phyloP scores from a whole-genome alignment of 2,797 vertebrate species.

The Sebastes itinus region DNA sequence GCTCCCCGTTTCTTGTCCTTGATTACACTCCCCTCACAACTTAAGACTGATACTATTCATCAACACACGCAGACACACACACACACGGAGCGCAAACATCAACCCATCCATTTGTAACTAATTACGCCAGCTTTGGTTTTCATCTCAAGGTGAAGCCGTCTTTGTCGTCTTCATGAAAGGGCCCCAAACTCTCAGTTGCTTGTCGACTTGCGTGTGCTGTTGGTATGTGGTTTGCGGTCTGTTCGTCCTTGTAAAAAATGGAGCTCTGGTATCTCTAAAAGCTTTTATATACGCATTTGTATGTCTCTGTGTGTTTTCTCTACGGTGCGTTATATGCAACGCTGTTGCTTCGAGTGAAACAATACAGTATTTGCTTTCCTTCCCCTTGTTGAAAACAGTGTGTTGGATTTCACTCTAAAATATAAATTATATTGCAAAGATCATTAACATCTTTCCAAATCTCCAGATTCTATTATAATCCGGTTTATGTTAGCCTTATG shows the following conservation, averaged over 20 bases:
- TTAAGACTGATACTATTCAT: conserved; percentile 54
- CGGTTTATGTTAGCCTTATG: conserved; percentile 42
- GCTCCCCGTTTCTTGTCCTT: conserved; percentile 68
- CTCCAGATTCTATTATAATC: conserved; percentile 34
- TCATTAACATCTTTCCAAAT: conserved; percentile 16
- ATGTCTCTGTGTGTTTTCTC: neutral
- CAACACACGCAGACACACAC: conserved; percentile 26
- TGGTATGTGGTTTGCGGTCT: conserved; percentile 4
- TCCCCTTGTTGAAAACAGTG: neutral
- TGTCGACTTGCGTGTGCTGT: conserved; percentile 17
- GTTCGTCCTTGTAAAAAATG: neutral
- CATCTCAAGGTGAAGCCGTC: conserved; percentile 70
- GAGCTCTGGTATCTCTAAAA: neutral
- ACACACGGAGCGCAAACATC: conserved; percentile 48
- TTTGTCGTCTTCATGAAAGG: conserved; percentile 50
- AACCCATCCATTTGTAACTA: conserved; percentile 71
- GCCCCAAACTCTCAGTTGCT: conserved; percentile 10
- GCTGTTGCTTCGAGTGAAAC: neutral
- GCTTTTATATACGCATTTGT: neutral
- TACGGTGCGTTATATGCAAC: neutral
- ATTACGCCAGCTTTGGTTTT: conserved; percentile 65
- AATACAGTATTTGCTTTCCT: neutral
- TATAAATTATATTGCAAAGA: conserved; percentile 3
- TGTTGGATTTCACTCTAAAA: conserved; percentile 9
- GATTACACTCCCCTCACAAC: conserved; percentile 60